phyloP scores from a whole-genome alignment of 2,797 vertebrate species.

The Pelobates cultripes region DNA sequence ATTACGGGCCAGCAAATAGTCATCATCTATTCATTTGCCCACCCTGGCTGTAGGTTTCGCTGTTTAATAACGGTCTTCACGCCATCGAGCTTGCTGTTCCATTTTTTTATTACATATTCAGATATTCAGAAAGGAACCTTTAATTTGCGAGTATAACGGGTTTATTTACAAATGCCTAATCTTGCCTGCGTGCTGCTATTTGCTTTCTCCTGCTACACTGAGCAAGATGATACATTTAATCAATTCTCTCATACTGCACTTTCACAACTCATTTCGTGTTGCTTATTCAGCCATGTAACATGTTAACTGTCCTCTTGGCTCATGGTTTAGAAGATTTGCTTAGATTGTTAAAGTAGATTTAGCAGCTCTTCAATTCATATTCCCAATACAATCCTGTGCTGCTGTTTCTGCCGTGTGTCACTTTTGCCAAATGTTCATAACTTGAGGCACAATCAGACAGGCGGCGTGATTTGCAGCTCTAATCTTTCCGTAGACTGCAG shows the following conservation, averaged over 20 bases:
- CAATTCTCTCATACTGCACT: constrained; percentile 52
- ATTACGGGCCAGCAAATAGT: neutral
- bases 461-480: constrained; percentile 33
- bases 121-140: neutral
- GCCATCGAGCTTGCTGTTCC: neutral
- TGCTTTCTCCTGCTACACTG: constrained; percentile 43
- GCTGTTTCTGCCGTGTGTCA: neutral
- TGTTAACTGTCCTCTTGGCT: constrained; percentile 52
- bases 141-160: neutral
- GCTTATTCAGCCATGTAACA: constrained; percentile 50
- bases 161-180: constrained; percentile 50
- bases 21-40: neutral
- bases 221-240: constrained; percentile 50
- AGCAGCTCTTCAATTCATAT: constrained; percentile 36
- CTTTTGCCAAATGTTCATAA: constrained; percentile 40
- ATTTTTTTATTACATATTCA: neutral
- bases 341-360: constrained; percentile 48
- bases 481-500: constrained; percentile 42
- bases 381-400: constrained; percentile 29
- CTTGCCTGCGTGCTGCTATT: constrained; percentile 41
- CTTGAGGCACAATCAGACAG: constrained; percentile 22
- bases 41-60: neutral
- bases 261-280: constrained; percentile 53
- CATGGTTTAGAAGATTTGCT: constrained; percentile 25
- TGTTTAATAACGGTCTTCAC: neutral